Percentiles rank a stretch among this genome's conserved stretches.
These are phyloP conservation scores for Hemicordylus capensis DNA, from an alignment of 2,113 vertebrate species.

Conservation along the genomic window DNA sequence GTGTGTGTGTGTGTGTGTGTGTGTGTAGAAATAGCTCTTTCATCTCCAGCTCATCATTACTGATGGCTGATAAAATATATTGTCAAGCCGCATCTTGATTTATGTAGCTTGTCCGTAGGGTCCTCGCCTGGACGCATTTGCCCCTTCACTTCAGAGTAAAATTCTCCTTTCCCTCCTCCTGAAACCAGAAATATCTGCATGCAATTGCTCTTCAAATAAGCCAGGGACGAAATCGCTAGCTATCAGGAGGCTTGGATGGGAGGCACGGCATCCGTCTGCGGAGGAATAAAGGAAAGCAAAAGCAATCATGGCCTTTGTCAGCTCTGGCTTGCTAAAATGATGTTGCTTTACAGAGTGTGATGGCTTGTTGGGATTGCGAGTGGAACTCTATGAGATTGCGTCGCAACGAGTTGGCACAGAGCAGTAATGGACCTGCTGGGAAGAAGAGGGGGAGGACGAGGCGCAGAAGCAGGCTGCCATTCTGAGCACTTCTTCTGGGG, in stretches of 20 bases:
- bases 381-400: neutral
- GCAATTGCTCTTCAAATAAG: conserved; percentile 12
- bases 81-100: neutral
- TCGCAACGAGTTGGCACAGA: neutral
- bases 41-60: neutral
- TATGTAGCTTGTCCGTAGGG: rapidly evolving
- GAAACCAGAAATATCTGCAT: neutral
- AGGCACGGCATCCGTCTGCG: neutral
- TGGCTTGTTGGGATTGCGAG: neutral
- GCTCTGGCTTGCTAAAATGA: neutral
- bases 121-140: rapidly evolving
- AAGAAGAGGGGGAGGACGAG: neutral
- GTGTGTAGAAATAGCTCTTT: conserved; percentile 23
- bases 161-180: neutral
- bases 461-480: neutral
- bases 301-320: conserved; percentile 25
- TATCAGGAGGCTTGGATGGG: neutral
- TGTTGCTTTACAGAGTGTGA: neutral
- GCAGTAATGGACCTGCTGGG: neutral
- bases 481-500: neutral
- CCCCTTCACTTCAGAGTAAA: rapidly evolving
- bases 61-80: neutral
- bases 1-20: too few species aligned
- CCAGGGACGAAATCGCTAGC: neutral
- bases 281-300: conserved; percentile 9